Percentiles rank a stretch among this genome's conserved stretches.
phyloP scores from a whole-genome alignment of 2,797 vertebrate species.

The Sebastiscus tertius region DNA sequence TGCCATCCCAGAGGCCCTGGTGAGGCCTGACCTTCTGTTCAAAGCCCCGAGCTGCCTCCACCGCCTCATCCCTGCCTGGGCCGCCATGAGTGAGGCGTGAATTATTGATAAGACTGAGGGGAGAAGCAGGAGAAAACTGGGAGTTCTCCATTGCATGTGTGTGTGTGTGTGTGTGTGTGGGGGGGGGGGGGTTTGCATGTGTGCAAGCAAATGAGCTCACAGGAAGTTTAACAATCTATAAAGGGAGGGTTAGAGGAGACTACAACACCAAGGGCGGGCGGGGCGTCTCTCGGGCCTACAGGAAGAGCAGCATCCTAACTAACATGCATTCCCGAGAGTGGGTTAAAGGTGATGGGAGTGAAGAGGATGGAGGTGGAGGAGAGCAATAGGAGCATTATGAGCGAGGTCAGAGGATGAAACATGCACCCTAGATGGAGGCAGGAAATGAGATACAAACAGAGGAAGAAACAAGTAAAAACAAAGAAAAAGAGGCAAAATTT shows the following conservation, averaged over 20 bases:
- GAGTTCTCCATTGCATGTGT: conserved; percentile 41
- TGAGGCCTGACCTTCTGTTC: conserved; percentile 85
- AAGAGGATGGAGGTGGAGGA: conserved; percentile 7
- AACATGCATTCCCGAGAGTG: conserved; percentile 21
- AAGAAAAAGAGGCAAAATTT: not conserved
- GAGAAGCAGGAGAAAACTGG: conserved; percentile 50
- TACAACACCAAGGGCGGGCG: conserved; percentile 5
- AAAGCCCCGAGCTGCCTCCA: conserved; percentile 72
- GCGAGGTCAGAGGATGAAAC: not conserved
- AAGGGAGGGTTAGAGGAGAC: conserved; percentile 45
- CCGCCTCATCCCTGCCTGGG: conserved; percentile 52
- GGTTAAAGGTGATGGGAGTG: conserved; percentile 48
- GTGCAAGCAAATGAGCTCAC: conserved; percentile 43
- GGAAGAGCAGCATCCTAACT: conserved; percentile 40
- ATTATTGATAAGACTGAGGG: conserved; percentile 82
- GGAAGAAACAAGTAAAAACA: not conserved
- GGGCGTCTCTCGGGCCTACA: conserved; percentile 3
- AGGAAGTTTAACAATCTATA: conserved; percentile 64
- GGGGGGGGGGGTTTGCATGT: conserved; percentile 18
- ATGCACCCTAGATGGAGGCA: not conserved
- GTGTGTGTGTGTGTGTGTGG: conserved; percentile 32
- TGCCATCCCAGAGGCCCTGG: conserved; percentile 75
- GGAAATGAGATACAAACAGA: not conserved
- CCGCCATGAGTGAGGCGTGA: conserved; percentile 69
- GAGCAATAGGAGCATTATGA: conserved; percentile 10